Evolutionary conservation across 2,113 vertebrate species (phyloP).

Genomic region (Perca schrenkii): DNA sequence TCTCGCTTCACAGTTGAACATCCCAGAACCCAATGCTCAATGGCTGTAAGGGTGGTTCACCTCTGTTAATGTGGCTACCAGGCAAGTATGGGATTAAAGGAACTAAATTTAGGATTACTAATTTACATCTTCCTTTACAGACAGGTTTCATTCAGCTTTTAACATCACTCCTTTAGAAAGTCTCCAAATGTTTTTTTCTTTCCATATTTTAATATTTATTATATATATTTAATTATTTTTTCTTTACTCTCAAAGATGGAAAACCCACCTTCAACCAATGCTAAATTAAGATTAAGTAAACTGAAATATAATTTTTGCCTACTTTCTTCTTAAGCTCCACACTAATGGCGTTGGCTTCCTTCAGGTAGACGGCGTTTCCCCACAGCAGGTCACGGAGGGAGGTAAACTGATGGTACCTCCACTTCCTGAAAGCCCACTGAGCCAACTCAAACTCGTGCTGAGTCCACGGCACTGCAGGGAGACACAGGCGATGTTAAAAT

Average conservation of each 20-base stretch:
- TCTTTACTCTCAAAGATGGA: background rate
- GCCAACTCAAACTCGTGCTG: conserved; percentile 94
- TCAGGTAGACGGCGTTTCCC: conserved; percentile 97
- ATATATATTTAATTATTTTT: background rate
- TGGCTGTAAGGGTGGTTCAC: background rate
- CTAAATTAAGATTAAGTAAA: background rate
- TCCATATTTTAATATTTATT: background rate
- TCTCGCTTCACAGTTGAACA: background rate
- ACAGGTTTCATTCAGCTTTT: background rate
- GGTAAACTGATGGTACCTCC: conserved; percentile 98
- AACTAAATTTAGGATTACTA: background rate
- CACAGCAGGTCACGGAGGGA: conserved; percentile 96
- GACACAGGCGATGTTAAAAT: background rate
- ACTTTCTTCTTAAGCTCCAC: conserved; percentile 99
- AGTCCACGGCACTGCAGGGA: conserved; percentile 91
- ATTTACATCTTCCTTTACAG: background rate
- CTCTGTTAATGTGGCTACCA: background rate
- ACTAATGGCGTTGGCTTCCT: conserved; percentile 98
- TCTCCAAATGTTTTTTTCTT: background rate
- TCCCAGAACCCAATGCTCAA: background rate
- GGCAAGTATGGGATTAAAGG: background rate
- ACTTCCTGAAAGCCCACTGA: conserved; percentile 98
- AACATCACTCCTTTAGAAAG: background rate
- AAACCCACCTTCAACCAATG: background rate
- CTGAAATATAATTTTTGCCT: conserved; percentile 16